A percentile compares a stretch with the other conserved stretches of the same genome.
Conservation (phyloP, 2,888 invertebrate species). For the Zygaena filipendulae region DNA sequence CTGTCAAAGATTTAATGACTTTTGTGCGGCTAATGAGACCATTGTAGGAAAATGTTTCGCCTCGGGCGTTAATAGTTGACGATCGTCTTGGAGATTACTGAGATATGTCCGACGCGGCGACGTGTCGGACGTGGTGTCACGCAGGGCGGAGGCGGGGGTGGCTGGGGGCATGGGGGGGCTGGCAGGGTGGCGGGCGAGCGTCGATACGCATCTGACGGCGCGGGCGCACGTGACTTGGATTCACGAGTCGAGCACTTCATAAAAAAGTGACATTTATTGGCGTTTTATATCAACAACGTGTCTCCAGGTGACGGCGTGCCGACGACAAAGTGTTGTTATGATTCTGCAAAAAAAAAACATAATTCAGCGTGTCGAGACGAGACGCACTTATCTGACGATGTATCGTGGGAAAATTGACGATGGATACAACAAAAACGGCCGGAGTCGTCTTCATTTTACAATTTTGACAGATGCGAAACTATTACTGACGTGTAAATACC, state of each 20-base stretch:
- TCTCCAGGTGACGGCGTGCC: constrained; percentile 45
- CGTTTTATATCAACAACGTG: constrained; percentile 64
- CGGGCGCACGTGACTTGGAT: constrained; percentile 59
- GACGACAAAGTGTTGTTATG: constrained; percentile 46
- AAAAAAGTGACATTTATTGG: constrained; percentile 68
- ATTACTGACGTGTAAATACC: not conserved
- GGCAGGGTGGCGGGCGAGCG: constrained; percentile 29
- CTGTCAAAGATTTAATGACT: constrained; percentile 52
- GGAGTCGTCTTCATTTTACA: constrained; percentile 40
- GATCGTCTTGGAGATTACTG: constrained; percentile 44
- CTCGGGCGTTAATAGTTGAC: constrained; percentile 37
- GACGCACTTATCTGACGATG: constrained; percentile 37
- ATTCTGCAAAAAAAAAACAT: constrained; percentile 61
- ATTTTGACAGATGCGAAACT: constrained; percentile 16
- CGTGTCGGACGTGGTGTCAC: constrained; percentile 27
- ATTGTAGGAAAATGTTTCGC: constrained; percentile 47
- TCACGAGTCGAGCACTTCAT: constrained; percentile 44
- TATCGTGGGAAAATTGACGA: constrained; percentile 42
- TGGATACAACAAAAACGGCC: constrained; percentile 21
- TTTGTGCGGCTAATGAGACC: constrained; percentile 57
- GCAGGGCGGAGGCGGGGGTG: constrained; percentile 52
- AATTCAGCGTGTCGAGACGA: constrained; percentile 27
- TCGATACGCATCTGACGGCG: constrained; percentile 54
- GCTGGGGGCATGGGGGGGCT: constrained; percentile 19
- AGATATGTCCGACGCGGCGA: constrained; percentile 22